Base-by-base conservation (phyloP, 2,113 vertebrate genomes). In the Microtus richardsoni region DNA sequence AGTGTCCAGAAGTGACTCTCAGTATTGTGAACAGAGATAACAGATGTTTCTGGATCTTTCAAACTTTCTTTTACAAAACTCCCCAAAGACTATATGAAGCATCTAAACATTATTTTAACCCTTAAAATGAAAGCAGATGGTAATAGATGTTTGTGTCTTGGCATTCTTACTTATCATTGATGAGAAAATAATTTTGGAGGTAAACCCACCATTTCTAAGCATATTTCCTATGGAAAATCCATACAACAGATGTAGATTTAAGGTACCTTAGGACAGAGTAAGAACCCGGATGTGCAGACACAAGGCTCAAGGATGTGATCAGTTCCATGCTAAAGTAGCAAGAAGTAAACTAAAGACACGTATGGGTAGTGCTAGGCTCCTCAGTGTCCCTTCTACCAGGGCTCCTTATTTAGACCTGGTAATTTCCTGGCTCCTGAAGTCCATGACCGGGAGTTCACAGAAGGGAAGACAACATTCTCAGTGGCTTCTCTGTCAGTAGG, bases 201-300 rank as follows among this genome's bases (percentile, higher is more conserved):
- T 39, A 75, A 85, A 36, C 22, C 66, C 28, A 33, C 49, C 52
- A 6, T 86, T 82, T 94, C 66, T 22, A 84, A 71, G 89, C 39
- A 28, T 6, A 39, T 17, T 60, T 7, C 21, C 39, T 1, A 66
- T 3, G 39, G 33, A 68, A 73, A 78, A 78, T 84, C 87, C n/a
- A 83, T 14, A 60, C 13, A 10, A 7, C 7, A 96, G 89, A 97
- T 30, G 12, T 24, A 95, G 47, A 60, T 47, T 41, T 73, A 85
- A 93, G 80, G 90, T 28, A 47, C 13, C 49, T 44, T 17, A 4
- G 87, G 44, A 89, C 80, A 85, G 47, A 94, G 82, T 95, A 71
- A 95, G 78, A 62, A 21, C 85, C 94, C 92, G 88, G 92, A 88
- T 39, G 62, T 58, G 44, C 52, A 91, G 91, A 47, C 85, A 49